phyloP scores from a whole-genome alignment of 2,113 vertebrate genomes.

The Anoplopoma fimbria region DNA sequence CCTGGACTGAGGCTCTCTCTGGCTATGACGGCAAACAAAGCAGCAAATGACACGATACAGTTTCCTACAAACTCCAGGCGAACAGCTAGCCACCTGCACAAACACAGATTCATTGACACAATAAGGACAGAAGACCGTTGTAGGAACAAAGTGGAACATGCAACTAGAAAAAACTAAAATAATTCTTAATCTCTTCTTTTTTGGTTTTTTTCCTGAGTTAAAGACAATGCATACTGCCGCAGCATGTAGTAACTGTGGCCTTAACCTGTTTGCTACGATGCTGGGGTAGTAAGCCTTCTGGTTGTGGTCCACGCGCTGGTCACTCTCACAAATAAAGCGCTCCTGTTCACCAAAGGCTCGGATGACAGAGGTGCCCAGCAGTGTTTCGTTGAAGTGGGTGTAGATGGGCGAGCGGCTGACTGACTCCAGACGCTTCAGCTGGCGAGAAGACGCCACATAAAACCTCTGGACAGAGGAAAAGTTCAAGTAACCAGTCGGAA shows the following conservation, averaged over 20 bases:
- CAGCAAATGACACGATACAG: conserved; percentile 91
- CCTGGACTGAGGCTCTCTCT: conserved; percentile 90
- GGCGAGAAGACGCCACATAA: conserved; percentile 94
- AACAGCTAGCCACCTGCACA: conserved; percentile 91
- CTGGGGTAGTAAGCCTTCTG: conserved; percentile 96
- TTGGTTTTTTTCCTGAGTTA: no score
- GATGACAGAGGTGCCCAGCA: conserved; percentile 94
- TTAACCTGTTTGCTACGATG: conserved; percentile 96
- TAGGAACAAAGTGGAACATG: background rate
- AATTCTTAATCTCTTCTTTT: no score
- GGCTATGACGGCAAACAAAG: conserved; percentile 90
- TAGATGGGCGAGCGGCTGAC: conserved; percentile 96
- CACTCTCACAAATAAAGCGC: conserved; percentile 91
- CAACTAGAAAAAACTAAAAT: background rate
- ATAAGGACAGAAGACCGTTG: background rate
- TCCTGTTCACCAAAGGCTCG: conserved; percentile 92
- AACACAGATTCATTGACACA: conserved; percentile 10
- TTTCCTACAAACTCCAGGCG: conserved; percentile 96
- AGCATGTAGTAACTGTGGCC: background rate
- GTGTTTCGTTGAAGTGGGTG: conserved; percentile 94
- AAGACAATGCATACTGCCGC: background rate
- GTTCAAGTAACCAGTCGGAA: background rate
- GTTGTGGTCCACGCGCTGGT: conserved; percentile 93
- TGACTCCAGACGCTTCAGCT: conserved; percentile 95
- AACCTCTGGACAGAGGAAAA: conserved; percentile 85